A percentile compares a stretch with the other conserved stretches of the same genome.
Evolutionary conservation across 2,797 vertebrate species (phyloP).

Genomic region (Momotus momota): DNA sequence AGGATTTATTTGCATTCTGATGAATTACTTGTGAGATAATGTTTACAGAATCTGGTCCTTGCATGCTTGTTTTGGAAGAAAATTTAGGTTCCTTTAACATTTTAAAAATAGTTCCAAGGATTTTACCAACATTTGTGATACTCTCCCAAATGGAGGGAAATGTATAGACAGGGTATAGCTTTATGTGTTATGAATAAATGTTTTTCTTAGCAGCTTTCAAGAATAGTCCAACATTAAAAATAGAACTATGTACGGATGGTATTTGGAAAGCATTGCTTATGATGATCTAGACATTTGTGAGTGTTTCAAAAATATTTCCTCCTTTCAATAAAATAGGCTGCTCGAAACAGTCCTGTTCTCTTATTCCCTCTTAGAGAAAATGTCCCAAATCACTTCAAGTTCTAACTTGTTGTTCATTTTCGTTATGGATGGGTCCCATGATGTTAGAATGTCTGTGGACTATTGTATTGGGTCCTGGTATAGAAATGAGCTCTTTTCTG

Average conservation of each 20-base stretch:
- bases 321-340: neutral
- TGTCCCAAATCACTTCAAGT: neutral
- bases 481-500: neutral
- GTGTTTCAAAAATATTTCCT: neutral
- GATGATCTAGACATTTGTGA: neutral
- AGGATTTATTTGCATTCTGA: neutral
- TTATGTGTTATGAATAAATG: constrained; percentile 17
- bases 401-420: neutral
- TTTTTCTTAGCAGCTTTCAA: constrained; percentile 42
- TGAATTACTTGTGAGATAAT: neutral
- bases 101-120: neutral
- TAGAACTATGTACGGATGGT: neutral
- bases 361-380: neutral
- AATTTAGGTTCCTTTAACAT: neutral
- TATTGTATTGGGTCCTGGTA: neutral
- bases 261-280: constrained; percentile 23
- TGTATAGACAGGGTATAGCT: neutral
- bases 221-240: constrained; percentile 10
- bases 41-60: neutral
- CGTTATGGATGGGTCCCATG: neutral
- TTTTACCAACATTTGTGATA: neutral
- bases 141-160: neutral
- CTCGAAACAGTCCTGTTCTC: neutral
- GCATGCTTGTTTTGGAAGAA: neutral
- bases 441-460: neutral